A percentile compares a stretch with the other conserved stretches of the same genome.
Conservation (phyloP, 1,140 invertebrate genomes). For the Araneus ventricosus region DNA sequence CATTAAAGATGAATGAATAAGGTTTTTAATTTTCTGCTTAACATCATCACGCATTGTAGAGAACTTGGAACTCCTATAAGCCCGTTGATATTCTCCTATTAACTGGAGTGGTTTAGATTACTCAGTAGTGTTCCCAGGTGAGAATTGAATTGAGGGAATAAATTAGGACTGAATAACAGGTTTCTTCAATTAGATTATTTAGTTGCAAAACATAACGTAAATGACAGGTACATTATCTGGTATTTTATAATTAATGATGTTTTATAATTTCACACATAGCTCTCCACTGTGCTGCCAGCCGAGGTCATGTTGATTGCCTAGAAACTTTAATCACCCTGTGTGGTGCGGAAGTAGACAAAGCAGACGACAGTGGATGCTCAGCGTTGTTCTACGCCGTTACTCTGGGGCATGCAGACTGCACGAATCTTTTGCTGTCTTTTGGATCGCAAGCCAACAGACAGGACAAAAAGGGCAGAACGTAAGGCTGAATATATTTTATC, state of each 20-base stretch:
- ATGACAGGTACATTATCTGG: not conserved
- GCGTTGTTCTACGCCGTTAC: slow-evolving; percentile 98
- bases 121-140: too few species aligned
- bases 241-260: not conserved
- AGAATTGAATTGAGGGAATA: too few species aligned
- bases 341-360: slow-evolving; percentile 90
- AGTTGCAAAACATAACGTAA: too few species aligned
- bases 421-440: slow-evolving; percentile 90
- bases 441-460: slow-evolving; percentile 93
- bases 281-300: slow-evolving; percentile 96
- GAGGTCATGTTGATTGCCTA: slow-evolving; percentile 95
- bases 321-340: slow-evolving; percentile 93
- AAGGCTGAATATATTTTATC: slow-evolving; percentile 78
- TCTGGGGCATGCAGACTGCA: slow-evolving; percentile 95
- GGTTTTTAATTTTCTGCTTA: too few species aligned
- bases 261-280: slow-evolving; percentile 81
- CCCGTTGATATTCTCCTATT: too few species aligned
- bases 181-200: too few species aligned
- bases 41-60: too few species aligned
- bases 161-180: too few species aligned
- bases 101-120: too few species aligned
- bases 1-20: too few species aligned
- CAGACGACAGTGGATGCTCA: slow-evolving; percentile 94
- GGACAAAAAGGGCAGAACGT: slow-evolving; percentile 94
- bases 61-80: too few species aligned